A percentile compares a stretch with the other conserved stretches of the same genome.
Conservation (phyloP, 2,113 vertebrate genomes). For the Pungitius pungitius region DNA sequence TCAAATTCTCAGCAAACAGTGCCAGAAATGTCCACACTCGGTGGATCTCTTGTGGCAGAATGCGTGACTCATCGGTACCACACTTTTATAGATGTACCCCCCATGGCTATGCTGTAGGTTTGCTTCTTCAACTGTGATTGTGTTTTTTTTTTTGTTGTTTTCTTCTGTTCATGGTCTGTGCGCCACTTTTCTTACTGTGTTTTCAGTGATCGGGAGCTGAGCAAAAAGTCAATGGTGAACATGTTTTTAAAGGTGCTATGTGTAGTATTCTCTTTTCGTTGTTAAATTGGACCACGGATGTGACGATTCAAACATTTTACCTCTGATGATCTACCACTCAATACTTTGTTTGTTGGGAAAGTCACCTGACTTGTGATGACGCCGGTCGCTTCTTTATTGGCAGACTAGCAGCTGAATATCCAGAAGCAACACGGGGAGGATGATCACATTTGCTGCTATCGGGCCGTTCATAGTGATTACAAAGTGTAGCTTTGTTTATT, state of each 20-base stretch:
- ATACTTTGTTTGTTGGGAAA: constrained; percentile 15
- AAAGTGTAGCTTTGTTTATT: constrained; percentile 50
- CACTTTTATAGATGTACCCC: constrained; percentile 49
- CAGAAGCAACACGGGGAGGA: constrained; percentile 23
- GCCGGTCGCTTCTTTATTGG: constrained; percentile 34
- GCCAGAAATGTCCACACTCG: constrained; percentile 33
- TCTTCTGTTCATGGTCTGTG: constrained; percentile 48
- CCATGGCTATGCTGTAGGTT: constrained; percentile 64
- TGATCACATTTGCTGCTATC: constrained; percentile 36
- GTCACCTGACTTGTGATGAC: constrained; percentile 17
- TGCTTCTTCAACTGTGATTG: constrained; percentile 61
- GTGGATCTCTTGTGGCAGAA: constrained; percentile 43
- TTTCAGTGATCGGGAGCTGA: constrained; percentile 47
- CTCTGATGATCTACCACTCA: constrained; percentile 21
- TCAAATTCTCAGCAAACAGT: constrained; percentile 48
- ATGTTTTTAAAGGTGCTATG: constrained; percentile 72
- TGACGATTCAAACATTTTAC: constrained; percentile 24
- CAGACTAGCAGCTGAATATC: constrained; percentile 41
- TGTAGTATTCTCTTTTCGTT: constrained; percentile 60
- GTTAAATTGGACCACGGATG: constrained; percentile 35
- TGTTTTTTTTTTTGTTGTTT: constrained; percentile 30
- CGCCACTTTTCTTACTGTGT: constrained; percentile 56
- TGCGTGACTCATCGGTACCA: constrained; percentile 23
- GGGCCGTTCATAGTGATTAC: constrained; percentile 40
- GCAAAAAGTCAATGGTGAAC: constrained; percentile 30